Base-by-base conservation (phyloP, 2,797 vertebrate species). In the Hydrocynus forskahlii region DNA sequence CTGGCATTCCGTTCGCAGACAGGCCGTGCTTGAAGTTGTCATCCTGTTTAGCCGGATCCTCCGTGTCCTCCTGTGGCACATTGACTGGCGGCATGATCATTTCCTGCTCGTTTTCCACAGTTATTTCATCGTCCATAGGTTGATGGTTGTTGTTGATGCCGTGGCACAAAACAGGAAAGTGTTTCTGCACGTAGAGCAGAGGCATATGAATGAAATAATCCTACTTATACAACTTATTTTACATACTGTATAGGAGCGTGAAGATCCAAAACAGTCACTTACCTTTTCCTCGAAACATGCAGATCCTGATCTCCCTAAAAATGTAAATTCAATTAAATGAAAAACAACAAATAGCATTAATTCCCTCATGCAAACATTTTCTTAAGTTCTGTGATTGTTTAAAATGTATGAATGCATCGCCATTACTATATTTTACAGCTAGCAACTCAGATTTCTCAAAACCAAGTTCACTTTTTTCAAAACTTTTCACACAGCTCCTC, bases 1-100 rank as follows among this genome's bases (percentile, higher is more conserved):
- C 75, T 0, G 7, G 17, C 12, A 91, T 83, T 16, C 92, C 91
- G 0, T 88, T 89, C 0, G 88, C 91, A 0, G 90, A 91, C 13
- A 85, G 23, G 8, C 54, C 17, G 2, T 25, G 60, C 0, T 0
- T 0, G 6, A 82, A 2, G 7, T 2, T 9, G 10, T 10, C 10
- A 0, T 81, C 72, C 0, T 4, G 52, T 45, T 66, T 55, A 17
- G 6, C n/a, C 38, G 16, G 19, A 7, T 72, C 48, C 4, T 88
- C 81, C 0, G 9, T 14, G 50, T 85, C 73, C 59, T 81, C 84
- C 38, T 81, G 17, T 2, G 76, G 83, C 21, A 71, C 52, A 14
- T 19, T 79, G 5, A 0, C 0, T 13, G 6, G 71, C 5, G 23
- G 19, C 2, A 16, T 0, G 1, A 1, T 0, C 6, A 19, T 4